Evolutionary conservation across 2,797 vertebrate species (phyloP).

Genomic region (Cetoscarus ocellatus): DNA sequence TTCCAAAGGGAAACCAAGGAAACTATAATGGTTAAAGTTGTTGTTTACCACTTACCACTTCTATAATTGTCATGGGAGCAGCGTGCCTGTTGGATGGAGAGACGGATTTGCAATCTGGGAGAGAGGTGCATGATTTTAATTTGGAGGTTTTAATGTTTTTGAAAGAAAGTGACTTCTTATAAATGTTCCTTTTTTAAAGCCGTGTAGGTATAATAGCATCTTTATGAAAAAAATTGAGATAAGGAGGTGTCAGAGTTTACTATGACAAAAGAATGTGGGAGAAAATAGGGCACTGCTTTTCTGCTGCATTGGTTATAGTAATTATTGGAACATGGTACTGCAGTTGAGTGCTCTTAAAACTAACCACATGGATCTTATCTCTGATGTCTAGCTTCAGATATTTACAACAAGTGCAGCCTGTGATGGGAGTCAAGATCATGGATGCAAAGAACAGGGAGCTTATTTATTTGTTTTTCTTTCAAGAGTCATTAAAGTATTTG

Average conservation of each 20-base stretch:
- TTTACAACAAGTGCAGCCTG: too few species aligned
- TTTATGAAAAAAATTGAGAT: too few species aligned
- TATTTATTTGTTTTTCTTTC: neutral
- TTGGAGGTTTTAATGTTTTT: neutral
- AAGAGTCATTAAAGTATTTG: too few species aligned
- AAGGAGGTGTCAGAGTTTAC: too few species aligned
- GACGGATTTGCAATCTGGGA: neutral
- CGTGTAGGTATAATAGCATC: too few species aligned
- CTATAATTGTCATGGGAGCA: conserved; percentile 2
- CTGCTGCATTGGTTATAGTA: too few species aligned
- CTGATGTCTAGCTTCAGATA: too few species aligned
- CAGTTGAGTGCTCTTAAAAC: too few species aligned
- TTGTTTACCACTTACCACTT: conserved; percentile 9
- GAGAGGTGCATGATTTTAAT: neutral
- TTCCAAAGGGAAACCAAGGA: conserved; percentile 12
- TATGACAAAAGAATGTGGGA: too few species aligned
- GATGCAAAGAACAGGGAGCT: neutral
- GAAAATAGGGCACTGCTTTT: too few species aligned
- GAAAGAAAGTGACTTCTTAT: neutral
- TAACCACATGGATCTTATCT: neutral
- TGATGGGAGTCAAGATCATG: neutral
- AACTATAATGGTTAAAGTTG: conserved; percentile 11
- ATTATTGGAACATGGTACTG: too few species aligned
- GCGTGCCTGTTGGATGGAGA: neutral
- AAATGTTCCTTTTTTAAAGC: neutral